phyloP scores from a whole-genome alignment of 2,888 invertebrate species.

The Octonoba sinensis region DNA sequence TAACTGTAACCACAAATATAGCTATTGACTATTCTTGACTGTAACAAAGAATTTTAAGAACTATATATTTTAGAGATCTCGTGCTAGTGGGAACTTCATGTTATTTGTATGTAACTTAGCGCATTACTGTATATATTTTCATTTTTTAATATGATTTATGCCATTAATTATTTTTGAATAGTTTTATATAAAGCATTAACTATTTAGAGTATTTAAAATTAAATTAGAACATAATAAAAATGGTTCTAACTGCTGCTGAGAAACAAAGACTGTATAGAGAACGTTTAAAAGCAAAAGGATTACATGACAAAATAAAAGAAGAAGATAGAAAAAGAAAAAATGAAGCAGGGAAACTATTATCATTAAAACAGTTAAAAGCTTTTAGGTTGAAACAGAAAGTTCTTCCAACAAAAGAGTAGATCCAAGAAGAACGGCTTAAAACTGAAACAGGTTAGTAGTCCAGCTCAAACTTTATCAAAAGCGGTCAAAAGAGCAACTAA shows the following conservation, averaged over 20 bases:
- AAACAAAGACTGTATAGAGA: slow-evolving; percentile 3
- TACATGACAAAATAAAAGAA: neutral
- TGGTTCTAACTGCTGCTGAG: neutral
- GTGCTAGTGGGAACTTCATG: neutral
- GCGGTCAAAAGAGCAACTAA: slow-evolving; percentile 6
- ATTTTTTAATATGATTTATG: neutral
- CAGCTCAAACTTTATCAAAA: slow-evolving; percentile 4
- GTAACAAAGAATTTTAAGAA: too few relatives aligned
- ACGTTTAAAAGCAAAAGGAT: neutral
- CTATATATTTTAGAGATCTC: neutral
- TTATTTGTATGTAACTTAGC: neutral
- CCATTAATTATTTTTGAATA: neutral
- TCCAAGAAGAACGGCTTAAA: neutral
- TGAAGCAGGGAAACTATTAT: neutral
- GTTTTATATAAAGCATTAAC: neutral
- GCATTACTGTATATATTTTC: neutral
- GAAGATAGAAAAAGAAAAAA: neutral
- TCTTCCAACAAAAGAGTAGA: slow-evolving; percentile 2
- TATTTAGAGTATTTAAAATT: neutral
- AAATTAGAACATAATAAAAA: neutral
- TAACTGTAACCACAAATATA: too few relatives aligned
- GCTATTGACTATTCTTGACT: too few relatives aligned
- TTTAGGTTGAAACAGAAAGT: slow-evolving; percentile 7
- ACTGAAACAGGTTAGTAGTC: neutral
- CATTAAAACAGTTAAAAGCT: neutral